These are phyloP conservation scores for Sinohyriopsis cumingii DNA, from an alignment of 2,888 invertebrate species.

Conservation along the genomic window DNA sequence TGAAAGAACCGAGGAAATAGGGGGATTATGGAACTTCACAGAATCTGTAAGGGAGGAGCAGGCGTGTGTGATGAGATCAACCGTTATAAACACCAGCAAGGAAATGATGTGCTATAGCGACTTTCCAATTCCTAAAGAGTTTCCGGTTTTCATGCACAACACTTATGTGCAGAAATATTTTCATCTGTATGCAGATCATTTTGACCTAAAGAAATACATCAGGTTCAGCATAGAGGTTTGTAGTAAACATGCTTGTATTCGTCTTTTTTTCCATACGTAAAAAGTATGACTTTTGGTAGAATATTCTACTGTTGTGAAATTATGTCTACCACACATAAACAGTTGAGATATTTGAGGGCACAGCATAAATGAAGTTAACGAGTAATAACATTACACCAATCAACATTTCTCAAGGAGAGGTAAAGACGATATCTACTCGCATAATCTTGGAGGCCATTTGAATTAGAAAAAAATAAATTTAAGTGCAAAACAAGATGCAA, in stretches of 20 bases:
- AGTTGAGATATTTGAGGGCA: too few species aligned
- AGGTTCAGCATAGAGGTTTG: conserved; percentile 56
- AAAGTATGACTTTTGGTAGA: neutral
- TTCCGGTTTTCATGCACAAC: conserved; percentile 70
- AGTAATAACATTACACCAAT: too few species aligned
- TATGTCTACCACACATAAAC: too few species aligned
- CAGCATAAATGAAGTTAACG: too few species aligned
- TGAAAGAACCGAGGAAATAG: conserved; percentile 60
- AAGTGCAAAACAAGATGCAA: too few species aligned
- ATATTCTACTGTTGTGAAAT: too few species aligned
- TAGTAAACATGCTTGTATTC: neutral
- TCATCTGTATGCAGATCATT: conserved; percentile 64
- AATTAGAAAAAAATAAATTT: too few species aligned
- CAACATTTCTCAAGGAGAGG: too few species aligned
- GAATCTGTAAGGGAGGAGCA: conserved; percentile 47
- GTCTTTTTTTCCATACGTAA: neutral
- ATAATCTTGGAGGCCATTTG: too few species aligned
- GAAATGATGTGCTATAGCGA: conserved; percentile 71
- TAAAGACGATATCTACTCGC: too few species aligned
- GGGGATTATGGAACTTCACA: conserved; percentile 67
- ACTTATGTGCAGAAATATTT: conserved; percentile 65
- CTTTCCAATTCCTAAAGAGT: conserved; percentile 68
- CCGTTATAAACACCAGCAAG: conserved; percentile 67
- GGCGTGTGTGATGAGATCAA: conserved; percentile 65
- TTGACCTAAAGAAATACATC: conserved; percentile 60